Evolutionary conservation across 2,888 invertebrate species (phyloP), one percentile per base, ranked within the genome.

Genomic region (Deroplatys truncata): DNA sequence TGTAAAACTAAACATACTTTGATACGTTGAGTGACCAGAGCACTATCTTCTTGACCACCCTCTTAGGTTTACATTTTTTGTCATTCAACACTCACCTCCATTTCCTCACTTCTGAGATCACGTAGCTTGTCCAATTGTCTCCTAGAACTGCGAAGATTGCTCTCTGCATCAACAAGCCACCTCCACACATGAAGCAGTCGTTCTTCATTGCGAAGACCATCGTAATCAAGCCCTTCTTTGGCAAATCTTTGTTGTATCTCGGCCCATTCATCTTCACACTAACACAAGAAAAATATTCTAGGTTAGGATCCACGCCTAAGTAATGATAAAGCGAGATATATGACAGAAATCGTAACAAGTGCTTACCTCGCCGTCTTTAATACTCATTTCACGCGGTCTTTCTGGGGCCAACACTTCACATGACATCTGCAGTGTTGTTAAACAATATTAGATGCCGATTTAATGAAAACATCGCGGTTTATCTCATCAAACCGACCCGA

Each of bases 111-210:
- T 89, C 93, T 93, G 89, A 93, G 92, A 89, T 93, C 92, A 88
- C 93, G 92, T 29, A 93, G 91, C 91, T 94, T 94, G 90, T 94
- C 94, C 89, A 93, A 91, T 92, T 93, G 93, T 91, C 93, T 92
- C 29, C 93, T 91, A 2, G 93, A 92, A 82, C 93, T 93, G 83
- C 92, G 92, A 43, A 93, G 92, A 91, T 94, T 94, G 88, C 92
- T 93, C 91, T 94, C 94, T 43, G 93, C 93, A 92, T 94, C 94
- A 31, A 93, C 93, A 85, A 94, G 91, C 93, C 93, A 93, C 85
- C 93, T 91, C 93, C 93, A 94, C 49, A 93, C 92, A 91, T 93
- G 93, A 84, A 93, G 91, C 15, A 93, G 90, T 84, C 93, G 92
- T 86, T 93, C 92, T 84, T 92, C 92, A n/a, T 92, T 90, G 88